phyloP scores from a whole-genome alignment of 1,140 invertebrate species.

The Heliconius himera region DNA sequence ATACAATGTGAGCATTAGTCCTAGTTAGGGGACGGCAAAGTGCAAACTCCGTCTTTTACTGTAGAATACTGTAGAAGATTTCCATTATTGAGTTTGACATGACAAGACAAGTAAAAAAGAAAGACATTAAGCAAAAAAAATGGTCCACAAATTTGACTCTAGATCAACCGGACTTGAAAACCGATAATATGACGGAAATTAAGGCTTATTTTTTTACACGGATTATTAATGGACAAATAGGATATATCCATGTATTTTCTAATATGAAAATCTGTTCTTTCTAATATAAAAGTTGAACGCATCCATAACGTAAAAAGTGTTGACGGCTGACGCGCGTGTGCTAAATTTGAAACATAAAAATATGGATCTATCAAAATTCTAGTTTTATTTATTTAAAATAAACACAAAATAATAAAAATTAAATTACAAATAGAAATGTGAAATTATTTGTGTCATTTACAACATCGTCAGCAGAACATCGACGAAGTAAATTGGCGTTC shows the following conservation, averaged over 20 bases:
- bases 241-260: not conserved
- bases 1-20: too few species aligned
- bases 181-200: too few species aligned
- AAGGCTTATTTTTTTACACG: too few species aligned
- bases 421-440: constrained; percentile 67
- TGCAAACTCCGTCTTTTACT: too few species aligned
- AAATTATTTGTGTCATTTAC: constrained; percentile 60
- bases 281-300: constrained; percentile 8
- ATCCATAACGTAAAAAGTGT: constrained; percentile 20
- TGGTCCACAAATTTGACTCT: too few species aligned
- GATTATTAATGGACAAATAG: too few species aligned
- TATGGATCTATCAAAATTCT: constrained; percentile 71
- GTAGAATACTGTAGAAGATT: too few species aligned
- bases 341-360: constrained; percentile 72
- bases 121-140: too few species aligned
- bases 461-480: constrained; percentile 54
- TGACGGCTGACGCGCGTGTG: constrained; percentile 55
- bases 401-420: constrained; percentile 51
- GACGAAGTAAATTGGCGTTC: constrained; percentile 49
- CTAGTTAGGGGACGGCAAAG: too few species aligned
- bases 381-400: constrained; percentile 53
- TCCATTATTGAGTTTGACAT: too few species aligned
- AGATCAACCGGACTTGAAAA: too few species aligned
- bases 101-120: too few species aligned
- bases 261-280: not conserved